phyloP scores from a whole-genome alignment of 2,797 vertebrate genomes.

The Melanotaenia parkinsoni region DNA sequence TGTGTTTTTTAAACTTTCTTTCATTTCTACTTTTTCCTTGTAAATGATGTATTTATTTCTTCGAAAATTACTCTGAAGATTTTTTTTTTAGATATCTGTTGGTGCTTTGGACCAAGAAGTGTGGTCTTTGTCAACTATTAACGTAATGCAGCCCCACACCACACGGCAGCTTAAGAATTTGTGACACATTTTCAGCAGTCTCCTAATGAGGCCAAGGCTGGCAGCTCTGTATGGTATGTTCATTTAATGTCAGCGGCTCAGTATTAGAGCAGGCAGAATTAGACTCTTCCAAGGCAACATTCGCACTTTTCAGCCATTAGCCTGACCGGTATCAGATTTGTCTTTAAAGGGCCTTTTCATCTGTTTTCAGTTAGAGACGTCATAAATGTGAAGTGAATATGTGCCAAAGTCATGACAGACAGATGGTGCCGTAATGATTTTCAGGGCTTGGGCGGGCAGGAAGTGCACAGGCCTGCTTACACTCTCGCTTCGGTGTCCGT shows the following conservation, averaged over 20 bases:
- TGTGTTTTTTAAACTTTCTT: no score
- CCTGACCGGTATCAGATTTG: slow-evolving; percentile 58
- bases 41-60: neutral
- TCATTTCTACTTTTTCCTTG: no score
- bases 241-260: slow-evolving; percentile 48
- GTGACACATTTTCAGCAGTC: slow-evolving; percentile 11
- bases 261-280: slow-evolving; percentile 34
- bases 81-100: no score
- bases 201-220: slow-evolving; percentile 50
- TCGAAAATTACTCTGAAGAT: slow-evolving; percentile 6
- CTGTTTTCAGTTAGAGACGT: slow-evolving; percentile 72
- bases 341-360: slow-evolving; percentile 66
- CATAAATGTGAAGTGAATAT: slow-evolving; percentile 73
- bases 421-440: slow-evolving; percentile 77
- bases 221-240: slow-evolving; percentile 45
- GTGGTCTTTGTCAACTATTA: neutral
- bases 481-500: slow-evolving; percentile 53
- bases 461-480: slow-evolving; percentile 57
- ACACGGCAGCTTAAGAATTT: neutral
- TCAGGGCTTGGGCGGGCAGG: slow-evolving; percentile 60
- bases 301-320: slow-evolving; percentile 75
- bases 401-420: slow-evolving; percentile 72
- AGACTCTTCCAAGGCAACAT: slow-evolving; percentile 59
- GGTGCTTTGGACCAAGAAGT: neutral
- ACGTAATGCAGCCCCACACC: neutral